These are phyloP conservation scores for Argentina silus DNA, from an alignment of 2,797 vertebrate species.

Conservation along the genomic window DNA sequence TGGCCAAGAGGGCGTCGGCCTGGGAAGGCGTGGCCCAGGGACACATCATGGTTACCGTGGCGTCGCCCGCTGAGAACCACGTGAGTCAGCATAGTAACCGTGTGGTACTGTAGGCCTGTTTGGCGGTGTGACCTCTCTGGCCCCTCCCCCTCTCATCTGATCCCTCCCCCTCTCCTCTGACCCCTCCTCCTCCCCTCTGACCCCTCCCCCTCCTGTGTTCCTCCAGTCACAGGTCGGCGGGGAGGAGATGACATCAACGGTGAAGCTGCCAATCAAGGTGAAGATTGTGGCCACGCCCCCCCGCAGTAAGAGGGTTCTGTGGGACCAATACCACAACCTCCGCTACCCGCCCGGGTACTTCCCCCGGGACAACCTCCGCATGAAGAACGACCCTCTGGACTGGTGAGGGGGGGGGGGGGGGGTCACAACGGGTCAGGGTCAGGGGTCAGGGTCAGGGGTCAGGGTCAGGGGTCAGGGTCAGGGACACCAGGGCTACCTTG, in stretches of 20 bases:
- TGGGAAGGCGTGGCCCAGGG: constrained; percentile 98
- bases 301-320: constrained; percentile 94
- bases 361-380: constrained; percentile 94
- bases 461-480: too few species aligned
- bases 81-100: constrained; percentile 70
- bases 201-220: constrained; percentile 10
- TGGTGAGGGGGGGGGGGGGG: too few species aligned
- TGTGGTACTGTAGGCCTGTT: neutral
- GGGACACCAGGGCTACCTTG: too few species aligned
- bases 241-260: constrained; percentile 92
- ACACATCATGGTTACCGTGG: constrained; percentile 94
- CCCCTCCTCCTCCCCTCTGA: neutral
- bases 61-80: constrained; percentile 90
- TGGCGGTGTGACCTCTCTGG: neutral
- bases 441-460: too few species aligned
- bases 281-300: constrained; percentile 97
- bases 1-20: constrained; percentile 95
- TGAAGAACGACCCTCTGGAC: constrained; percentile 98
- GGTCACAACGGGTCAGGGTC: too few species aligned
- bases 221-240: constrained; percentile 86
- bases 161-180: neutral
- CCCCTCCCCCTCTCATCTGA: too few species aligned
- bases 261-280: constrained; percentile 96
- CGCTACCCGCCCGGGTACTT: constrained; percentile 98
- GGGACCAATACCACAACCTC: constrained; percentile 99